Conservation (phyloP, 2,888 invertebrate species). For the Ophion obscuratus region DNA sequence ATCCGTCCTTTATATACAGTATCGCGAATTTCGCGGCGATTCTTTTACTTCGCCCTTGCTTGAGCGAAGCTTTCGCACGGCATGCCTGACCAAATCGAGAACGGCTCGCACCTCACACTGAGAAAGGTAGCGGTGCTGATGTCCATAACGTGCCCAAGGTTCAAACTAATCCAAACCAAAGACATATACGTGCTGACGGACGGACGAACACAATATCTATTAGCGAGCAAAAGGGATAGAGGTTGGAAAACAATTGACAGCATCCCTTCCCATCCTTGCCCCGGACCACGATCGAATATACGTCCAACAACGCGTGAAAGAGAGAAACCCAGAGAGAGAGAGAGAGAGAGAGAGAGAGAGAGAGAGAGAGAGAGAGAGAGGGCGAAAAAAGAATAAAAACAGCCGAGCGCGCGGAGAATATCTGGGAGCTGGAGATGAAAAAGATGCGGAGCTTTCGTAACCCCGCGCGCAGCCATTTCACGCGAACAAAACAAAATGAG, state of each 20-base stretch:
- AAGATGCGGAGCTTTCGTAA: neutral
- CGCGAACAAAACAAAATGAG: slow-evolving; percentile 54
- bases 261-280: slow-evolving; percentile 32
- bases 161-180: slow-evolving; percentile 50
- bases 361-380: neutral
- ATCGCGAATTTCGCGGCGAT: slow-evolving; percentile 16
- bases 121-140: slow-evolving; percentile 8
- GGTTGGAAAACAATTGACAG: slow-evolving; percentile 75
- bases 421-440: no score
- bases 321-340: neutral
- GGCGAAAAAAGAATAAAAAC: slow-evolving; percentile 4
- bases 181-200: slow-evolving; percentile 65
- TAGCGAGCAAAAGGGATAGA: slow-evolving; percentile 70
- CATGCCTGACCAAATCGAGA: slow-evolving; percentile 54
- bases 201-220: slow-evolving; percentile 77
- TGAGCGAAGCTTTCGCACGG: slow-evolving; percentile 35
- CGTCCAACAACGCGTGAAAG: neutral
- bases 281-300: slow-evolving; percentile 46
- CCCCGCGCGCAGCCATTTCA: slow-evolving; percentile 25
- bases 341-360: neutral
- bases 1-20: slow-evolving; percentile 27
- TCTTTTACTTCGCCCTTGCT: neutral
- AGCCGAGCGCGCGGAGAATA: no score
- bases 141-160: slow-evolving; percentile 29
- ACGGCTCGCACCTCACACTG: slow-evolving; percentile 51